Evolutionary conservation across 37 sponge, comb jelly and placozoan species (phyloP), one percentile per base, ranked within the genome.

Genomic region (Cliona cf. orientalis): DNA sequence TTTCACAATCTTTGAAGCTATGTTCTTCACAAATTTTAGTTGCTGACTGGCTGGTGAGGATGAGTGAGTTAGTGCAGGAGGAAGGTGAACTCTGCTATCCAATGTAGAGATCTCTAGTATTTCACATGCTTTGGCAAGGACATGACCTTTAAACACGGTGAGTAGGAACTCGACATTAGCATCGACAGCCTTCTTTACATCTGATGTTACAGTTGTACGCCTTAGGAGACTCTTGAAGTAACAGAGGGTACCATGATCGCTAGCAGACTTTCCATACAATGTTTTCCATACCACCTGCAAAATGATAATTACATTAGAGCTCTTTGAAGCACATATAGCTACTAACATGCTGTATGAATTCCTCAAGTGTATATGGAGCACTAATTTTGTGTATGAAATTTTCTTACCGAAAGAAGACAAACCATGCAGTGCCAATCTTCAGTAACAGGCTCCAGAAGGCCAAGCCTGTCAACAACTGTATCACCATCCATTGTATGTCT

Each of bases 191-290:
- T 82, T 72, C 43, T 82, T 82, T 22, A 74, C 74, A 3, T 74
- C 74, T 41, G 46, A 36, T 0, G 5, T 31, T 2, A 63, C 67
- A 25, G 84, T 26, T 4, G 3, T 42, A 17, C 67, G 66, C 7
- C 38, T 57, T 2, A 82, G 83, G 1, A 80, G 33, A 25, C 70
- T 58, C 3, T 46, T 14, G 44, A 82, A 74, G 42, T 69, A 36
- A 17, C 83, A 19, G 6, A 82, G 42, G 2, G 83, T 82, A 36
- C 83, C 83, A 71, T 82, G 83, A 56, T 82, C 83, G 3, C 83
- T 2, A 1, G 69, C 23, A 23, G 69, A 67, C 1, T n/a, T 11
- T 12, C 19, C 72, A 17, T n/a, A n/a, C n/a, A n/a, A 37, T 3
- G 9, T 33, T 40, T 82, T 82, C 74, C 73, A 82, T 3, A 70